These are phyloP conservation scores for Rhagium mordax DNA, from an alignment of 2,888 invertebrate species.

Conservation along the genomic window DNA sequence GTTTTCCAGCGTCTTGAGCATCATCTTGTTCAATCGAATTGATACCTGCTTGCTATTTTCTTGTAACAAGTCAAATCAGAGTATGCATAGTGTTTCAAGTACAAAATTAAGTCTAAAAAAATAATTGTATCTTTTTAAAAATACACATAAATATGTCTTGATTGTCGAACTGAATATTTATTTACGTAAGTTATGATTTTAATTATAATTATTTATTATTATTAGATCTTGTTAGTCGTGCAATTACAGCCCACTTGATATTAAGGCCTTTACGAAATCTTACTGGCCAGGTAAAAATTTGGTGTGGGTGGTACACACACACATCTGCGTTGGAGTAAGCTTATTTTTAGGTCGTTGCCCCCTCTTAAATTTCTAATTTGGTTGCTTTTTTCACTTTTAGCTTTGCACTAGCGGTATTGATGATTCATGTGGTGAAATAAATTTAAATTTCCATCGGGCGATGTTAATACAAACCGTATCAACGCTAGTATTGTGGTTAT, in stretches of 20 bases:
- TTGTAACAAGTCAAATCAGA: too few relatives aligned
- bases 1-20: constrained; percentile 6
- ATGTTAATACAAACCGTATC: neutral
- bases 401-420: neutral
- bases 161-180: constrained; percentile 15
- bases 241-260: constrained; percentile 60
- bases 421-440: constrained; percentile 9
- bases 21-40: constrained; percentile 12
- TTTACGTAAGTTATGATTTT: constrained; percentile 36
- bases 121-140: too few relatives aligned
- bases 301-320: constrained; percentile 60
- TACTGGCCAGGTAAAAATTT: constrained; percentile 62
- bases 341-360: constrained; percentile 65
- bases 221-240: constrained; percentile 57
- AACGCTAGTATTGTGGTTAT: neutral
- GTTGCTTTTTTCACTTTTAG: constrained; percentile 36
- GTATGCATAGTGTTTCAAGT: too few relatives aligned
- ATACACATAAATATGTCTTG: too few relatives aligned
- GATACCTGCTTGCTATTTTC: constrained; percentile 35
- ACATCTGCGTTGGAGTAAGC: constrained; percentile 63
- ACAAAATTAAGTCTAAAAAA: too few relatives aligned
- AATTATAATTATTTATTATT: constrained; percentile 50
- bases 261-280: constrained; percentile 63
- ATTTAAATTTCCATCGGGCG: neutral
- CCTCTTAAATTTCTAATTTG: constrained; percentile 47